Percentiles rank a stretch among this genome's conserved stretches.
Conservation (phyloP, 1,140 invertebrate genomes). For the Euwallacea similis region DNA sequence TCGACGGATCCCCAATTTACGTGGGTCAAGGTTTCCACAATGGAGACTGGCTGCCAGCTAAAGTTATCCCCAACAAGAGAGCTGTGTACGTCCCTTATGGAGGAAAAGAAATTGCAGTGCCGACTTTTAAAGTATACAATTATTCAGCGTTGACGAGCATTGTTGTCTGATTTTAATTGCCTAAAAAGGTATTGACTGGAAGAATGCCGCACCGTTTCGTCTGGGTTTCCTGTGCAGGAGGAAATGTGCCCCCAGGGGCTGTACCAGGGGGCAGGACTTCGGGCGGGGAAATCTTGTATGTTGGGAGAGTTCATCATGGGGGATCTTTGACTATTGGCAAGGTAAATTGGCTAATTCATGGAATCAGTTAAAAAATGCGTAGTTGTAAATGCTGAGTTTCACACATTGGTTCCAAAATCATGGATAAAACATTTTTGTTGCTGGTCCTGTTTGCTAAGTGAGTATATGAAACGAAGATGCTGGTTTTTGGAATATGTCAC, state of each 20-base stretch:
- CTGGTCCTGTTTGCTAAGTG: background rate
- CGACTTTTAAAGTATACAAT: constrained; percentile 64
- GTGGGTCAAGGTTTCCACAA: constrained; percentile 72
- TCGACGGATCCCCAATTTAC: constrained; percentile 70
- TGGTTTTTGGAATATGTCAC: too few relatives aligned
- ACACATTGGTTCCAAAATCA: background rate
- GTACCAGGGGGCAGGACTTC: constrained; percentile 63
- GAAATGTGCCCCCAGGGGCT: constrained; percentile 62
- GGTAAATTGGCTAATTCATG: constrained; percentile 50
- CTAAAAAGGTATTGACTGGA: constrained; percentile 62
- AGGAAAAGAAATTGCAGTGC: constrained; percentile 64
- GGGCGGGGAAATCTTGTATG: constrained; percentile 64
- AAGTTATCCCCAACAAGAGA: constrained; percentile 70
- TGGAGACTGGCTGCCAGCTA: constrained; percentile 74
- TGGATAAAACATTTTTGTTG: background rate
- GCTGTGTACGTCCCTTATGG: constrained; percentile 64
- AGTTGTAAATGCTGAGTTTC: background rate
- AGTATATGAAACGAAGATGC: background rate
- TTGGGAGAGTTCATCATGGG: constrained; percentile 63
- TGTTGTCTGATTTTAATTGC: background rate
- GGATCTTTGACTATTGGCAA: constrained; percentile 72
- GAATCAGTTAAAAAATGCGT: background rate
- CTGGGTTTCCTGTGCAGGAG: constrained; percentile 63
- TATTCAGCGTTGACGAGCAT: background rate
- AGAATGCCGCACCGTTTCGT: constrained; percentile 57